Percentiles rank a stretch among this genome's conserved stretches.
These are phyloP conservation scores for Megaceryle alcyon DNA, from an alignment of 2,797 vertebrate genomes.

Conservation along the genomic window DNA sequence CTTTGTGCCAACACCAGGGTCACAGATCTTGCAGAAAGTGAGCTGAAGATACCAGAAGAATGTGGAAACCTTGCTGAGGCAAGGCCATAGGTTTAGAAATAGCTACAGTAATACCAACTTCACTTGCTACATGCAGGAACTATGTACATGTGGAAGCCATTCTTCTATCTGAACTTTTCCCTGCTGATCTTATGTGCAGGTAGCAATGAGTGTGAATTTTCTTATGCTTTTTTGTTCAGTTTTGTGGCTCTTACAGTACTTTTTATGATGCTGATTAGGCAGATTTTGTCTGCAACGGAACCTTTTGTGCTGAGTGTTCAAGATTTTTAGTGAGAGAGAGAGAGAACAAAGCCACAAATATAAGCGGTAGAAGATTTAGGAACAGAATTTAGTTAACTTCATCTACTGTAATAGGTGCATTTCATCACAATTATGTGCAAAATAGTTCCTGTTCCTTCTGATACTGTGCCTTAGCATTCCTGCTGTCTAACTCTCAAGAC, in stretches of 20 bases:
- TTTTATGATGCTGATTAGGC: neutral
- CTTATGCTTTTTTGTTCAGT: neutral
- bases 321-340: neutral
- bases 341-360: neutral
- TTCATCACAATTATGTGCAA: neutral
- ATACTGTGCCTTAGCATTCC: neutral
- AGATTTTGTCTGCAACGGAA: neutral
- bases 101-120: neutral
- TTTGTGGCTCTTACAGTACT: neutral
- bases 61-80: neutral
- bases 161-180: neutral
- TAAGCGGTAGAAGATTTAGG: neutral
- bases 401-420: neutral
- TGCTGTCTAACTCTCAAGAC: neutral
- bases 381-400: neutral
- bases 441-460: neutral
- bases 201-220: neutral
- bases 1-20: neutral
- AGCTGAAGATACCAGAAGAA: neutral
- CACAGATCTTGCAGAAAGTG: neutral
- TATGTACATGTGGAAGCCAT: accelerated
- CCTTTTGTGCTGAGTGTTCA: neutral
- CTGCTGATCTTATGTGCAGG: neutral
- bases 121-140: neutral
- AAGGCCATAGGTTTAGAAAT: neutral